Evolutionary conservation across 2,113 vertebrate species (phyloP).

Genomic region (Recurvirostra avosetta): DNA sequence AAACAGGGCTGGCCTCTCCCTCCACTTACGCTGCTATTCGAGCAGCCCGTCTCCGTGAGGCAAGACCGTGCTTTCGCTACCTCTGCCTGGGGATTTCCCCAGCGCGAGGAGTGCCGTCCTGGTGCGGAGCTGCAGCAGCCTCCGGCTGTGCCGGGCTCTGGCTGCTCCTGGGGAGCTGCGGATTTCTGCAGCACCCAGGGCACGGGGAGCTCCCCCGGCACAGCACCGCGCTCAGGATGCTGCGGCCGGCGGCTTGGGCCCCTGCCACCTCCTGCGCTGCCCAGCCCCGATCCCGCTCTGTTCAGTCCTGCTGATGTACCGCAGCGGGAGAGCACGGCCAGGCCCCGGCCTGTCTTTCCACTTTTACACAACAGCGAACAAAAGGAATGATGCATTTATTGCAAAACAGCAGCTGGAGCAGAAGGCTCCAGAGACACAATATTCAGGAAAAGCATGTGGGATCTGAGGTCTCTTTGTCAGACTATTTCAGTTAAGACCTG

Average conservation of each 20-base stretch:
- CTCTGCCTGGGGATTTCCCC: neutral
- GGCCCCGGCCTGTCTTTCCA: slow-evolving; percentile 36
- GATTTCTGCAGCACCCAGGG: accelerated
- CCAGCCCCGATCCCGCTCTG: neutral
- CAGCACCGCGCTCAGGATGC: neutral
- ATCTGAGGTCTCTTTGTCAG: slow-evolving; percentile 13
- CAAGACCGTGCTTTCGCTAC: neutral
- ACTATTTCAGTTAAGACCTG: neutral
- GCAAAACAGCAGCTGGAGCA: slow-evolving; percentile 17
- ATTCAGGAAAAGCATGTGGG: neutral
- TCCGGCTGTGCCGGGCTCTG: neutral
- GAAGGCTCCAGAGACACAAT: neutral
- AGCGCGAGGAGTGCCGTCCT: accelerated
- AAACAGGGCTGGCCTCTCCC: neutral
- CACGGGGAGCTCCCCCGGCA: neutral
- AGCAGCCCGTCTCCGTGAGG: neutral
- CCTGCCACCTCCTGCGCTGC: neutral
- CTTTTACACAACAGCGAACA: slow-evolving; percentile 28
- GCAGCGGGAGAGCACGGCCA: neutral
- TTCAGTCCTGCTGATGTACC: neutral
- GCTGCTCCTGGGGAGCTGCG: neutral
- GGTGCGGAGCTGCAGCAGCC: neutral
- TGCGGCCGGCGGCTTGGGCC: accelerated
- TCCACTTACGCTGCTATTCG: accelerated
- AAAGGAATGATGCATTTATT: slow-evolving; percentile 7